phyloP scores from a whole-genome alignment of 2,888 invertebrate species.

The Drosophila subsilvestris region DNA sequence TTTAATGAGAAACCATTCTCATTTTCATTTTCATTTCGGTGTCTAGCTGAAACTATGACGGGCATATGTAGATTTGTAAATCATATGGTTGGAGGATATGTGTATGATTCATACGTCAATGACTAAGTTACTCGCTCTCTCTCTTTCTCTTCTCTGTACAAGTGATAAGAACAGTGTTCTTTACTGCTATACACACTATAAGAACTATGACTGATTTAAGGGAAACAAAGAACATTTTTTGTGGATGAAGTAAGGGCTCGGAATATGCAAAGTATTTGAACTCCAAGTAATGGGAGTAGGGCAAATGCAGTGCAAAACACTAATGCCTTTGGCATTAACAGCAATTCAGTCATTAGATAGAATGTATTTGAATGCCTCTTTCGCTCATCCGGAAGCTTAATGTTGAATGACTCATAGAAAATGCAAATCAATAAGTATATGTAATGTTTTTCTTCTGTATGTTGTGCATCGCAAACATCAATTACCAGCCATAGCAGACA shows the following conservation, averaged over 20 bases:
- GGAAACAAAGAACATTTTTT: constrained; percentile 17
- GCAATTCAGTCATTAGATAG: background rate
- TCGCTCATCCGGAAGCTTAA: background rate
- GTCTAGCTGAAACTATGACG: background rate
- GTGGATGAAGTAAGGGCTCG: constrained; percentile 3
- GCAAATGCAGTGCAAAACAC: background rate
- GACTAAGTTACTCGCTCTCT: constrained; percentile 7
- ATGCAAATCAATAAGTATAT: background rate
- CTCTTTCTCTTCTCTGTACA: background rate
- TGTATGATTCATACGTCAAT: constrained; percentile 13
- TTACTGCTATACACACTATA: background rate
- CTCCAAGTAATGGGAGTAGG: background rate
- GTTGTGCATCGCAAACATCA: background rate
- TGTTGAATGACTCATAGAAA: background rate
- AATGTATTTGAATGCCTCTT: no score
- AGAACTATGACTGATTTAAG: constrained; percentile 11
- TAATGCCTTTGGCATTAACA: no score
- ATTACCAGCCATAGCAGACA: background rate
- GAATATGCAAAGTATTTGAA: background rate
- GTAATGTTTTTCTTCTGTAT: background rate
- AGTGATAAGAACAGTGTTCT: constrained; percentile 15
- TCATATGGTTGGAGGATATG: background rate
- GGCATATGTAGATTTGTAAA: background rate
- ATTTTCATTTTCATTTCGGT: background rate
- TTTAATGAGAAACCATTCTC: constrained; percentile 33